These are phyloP conservation scores for Pachycephus smyrnensis DNA, from an alignment of 2,888 invertebrate genomes.

Conservation along the genomic window DNA sequence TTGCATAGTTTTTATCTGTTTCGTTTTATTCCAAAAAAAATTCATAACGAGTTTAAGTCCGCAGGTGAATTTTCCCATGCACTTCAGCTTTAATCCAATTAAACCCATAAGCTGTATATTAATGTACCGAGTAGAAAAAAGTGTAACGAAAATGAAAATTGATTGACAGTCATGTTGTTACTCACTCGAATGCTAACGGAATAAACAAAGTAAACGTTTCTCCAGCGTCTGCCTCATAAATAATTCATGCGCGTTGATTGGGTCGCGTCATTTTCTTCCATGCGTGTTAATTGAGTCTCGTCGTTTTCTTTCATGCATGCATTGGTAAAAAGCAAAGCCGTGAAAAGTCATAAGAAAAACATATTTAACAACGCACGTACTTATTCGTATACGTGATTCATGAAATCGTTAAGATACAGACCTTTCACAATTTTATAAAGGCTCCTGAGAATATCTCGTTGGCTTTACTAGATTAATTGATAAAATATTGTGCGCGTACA, in stretches of 20 bases:
- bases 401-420: background rate
- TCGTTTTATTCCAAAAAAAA: no score
- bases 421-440: background rate
- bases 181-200: background rate
- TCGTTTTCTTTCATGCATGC: background rate
- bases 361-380: background rate
- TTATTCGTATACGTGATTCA: background rate
- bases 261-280: background rate
- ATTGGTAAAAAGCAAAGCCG: background rate
- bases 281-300: background rate
- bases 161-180: background rate
- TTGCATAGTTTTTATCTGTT: background rate
- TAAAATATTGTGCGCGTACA: background rate
- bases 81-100: background rate
- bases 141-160: no score
- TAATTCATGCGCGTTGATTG: background rate
- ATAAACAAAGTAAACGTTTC: background rate
- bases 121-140: background rate
- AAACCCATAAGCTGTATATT: background rate
- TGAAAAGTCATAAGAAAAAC: background rate
- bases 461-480: background rate
- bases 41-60: background rate
- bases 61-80: background rate
- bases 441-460: background rate
- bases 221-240: background rate